Evolutionary conservation across 2,797 vertebrate genomes (phyloP), one percentile per base, ranked within the genome.

Genomic region (Halcyon leucocephala): DNA sequence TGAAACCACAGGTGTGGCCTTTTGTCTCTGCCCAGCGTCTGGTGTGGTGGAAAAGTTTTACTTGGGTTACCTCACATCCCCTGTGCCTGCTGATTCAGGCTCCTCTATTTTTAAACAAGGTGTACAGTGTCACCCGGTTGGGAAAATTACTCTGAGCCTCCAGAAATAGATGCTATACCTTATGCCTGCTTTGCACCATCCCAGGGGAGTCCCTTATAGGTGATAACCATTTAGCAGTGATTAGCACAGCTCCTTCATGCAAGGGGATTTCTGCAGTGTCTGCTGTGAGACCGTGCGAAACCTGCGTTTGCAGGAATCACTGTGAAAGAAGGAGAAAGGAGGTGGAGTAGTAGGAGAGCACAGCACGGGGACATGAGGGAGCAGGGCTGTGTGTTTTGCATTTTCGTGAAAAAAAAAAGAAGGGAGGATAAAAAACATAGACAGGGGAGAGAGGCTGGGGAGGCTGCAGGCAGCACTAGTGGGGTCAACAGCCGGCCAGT

Each of bases 1-100:
- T 77, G 81, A 95, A 97, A 97, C 87, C 79, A 17, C 72, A 96
- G 95, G 90, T 93, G 82, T 84, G 85, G 85, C 73, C 78, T 39
- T 94, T 96, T 92, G 89, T 96, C 85, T 83, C 58, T 83, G 79
- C 70, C 70, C 86, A 95, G 80, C 0, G 0, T 51, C 64, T 71
- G 55, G 58, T 12, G 0, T 0, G 3, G 60, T 89, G 72, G 92
- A 95, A 95, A 95, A 89, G 64, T 93, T 96, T 86, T 78, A 67
- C 86, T 82, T 17, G 35, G 22, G 60, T 95, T 94, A 90, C 81
- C 67, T 95, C 83, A 95, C 24, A 77, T 51, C 8, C 48, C 57
- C 71, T 42, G 25, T 6, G 1, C 61, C 60, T 86, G 64, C 77
- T 90, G 83, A 83, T 93, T 94, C 89, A 87, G 37, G 51, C 70